Evolutionary conservation across 2,797 vertebrate species (phyloP).

Genomic region (Phalanger gymnotis): DNA sequence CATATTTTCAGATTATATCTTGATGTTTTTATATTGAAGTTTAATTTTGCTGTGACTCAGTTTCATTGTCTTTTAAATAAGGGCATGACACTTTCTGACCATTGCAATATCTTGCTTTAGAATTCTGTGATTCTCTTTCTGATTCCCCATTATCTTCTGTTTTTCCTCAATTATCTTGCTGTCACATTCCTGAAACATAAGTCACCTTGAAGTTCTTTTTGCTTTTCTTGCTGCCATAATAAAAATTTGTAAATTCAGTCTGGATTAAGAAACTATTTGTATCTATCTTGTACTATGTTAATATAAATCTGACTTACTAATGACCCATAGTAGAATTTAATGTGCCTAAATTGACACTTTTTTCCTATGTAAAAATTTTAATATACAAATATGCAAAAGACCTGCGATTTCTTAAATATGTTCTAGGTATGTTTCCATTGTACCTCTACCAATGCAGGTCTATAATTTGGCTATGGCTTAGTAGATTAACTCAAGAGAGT

Average conservation of each 20-base stretch:
- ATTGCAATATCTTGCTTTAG: not conserved
- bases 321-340: constrained; percentile 20
- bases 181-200: not conserved
- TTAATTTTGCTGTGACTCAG: constrained; percentile 39
- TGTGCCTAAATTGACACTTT: constrained; percentile 1
- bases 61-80: constrained; percentile 51
- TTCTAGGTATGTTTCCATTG: too few relatives aligned
- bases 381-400: not conserved
- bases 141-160: constrained; percentile 41
- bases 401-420: not conserved
- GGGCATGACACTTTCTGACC: not conserved
- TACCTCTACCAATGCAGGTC: not conserved
- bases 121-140: not conserved
- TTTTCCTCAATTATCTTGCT: constrained; percentile 7
- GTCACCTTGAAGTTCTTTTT: constrained; percentile 13
- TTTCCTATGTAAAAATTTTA: constrained; percentile 41
- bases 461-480: not conserved
- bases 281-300: not conserved
- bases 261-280: constrained; percentile 13
- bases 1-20: not conserved
- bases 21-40: constrained; percentile 21
- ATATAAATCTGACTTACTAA: constrained; percentile 31
- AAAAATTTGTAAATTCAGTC: constrained; percentile 16
- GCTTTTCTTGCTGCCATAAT: constrained; percentile 2
- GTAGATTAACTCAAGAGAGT: not conserved